Evolutionary conservation across 2,888 invertebrate genomes (phyloP), one percentile per base, ranked within the genome.

Genomic region (Dioctria linearis): DNA sequence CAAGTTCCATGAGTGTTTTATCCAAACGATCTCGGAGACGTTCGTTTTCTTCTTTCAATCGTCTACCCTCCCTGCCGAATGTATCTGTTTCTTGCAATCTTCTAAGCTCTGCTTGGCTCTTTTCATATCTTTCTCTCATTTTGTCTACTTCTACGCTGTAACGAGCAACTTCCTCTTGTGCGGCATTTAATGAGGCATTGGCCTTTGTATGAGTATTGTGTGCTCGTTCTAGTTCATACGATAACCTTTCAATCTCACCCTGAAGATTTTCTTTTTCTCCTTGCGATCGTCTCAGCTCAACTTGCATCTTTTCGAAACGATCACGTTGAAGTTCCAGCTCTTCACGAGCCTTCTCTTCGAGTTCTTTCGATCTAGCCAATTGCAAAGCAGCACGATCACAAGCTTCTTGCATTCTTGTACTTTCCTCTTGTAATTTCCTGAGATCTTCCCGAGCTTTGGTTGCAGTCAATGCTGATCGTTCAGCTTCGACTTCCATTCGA

Each of bases 261-360:
- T 95, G 92, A 61, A 95, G 89, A 86, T 96, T 96, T 85, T 97
- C 97, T 85, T 96, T 95, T 85, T 95, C 97, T 80, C 93, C 95
- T 90, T 94, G 95, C 46, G 95, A 88, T 80, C 96, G 91, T 84
- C 97, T 91, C 67, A 96, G 89, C 89, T 97, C 97, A 81, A 95
- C 93, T 88, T 96, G 96, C 11, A 94, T 91, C 88, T 97, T 97
- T 85, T 97, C 97, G 86, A 95, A 95, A 75, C 96, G 92, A 85
- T 97, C 97, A 67, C 96, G 92, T 83, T 95, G 93, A 92, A 97
- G 95, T 87, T 96, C 96, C 42, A 96, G 91, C 85, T 97, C 97
- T 86, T 95, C 95, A 85, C 96, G 96, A 43, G 95, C 94, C 87
- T 97, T 97, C 84, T 97, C 97, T 90, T 97, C 97, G 85, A 94